Conservation (phyloP, 2,797 vertebrate species). For the Tragopan temminckii region DNA sequence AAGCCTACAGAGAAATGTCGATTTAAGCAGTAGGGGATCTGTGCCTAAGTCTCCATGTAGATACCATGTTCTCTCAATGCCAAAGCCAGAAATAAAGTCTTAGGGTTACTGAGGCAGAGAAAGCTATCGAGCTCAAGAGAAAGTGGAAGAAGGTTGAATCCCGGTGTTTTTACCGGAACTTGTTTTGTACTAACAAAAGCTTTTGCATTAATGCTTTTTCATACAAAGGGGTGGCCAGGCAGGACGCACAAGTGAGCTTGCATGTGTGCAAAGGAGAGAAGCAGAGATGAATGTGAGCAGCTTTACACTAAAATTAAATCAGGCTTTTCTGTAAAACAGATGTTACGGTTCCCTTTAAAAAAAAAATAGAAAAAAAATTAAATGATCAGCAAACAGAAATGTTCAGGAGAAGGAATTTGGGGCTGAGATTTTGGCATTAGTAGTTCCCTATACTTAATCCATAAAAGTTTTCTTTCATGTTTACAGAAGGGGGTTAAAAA, state of each 20-base stretch:
- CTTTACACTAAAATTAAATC: conserved; percentile 56
- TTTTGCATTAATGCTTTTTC: conserved; percentile 35
- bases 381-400: conserved; percentile 53
- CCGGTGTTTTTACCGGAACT: conserved; percentile 61
- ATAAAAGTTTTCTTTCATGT: conserved; percentile 78
- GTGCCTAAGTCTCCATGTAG: not conserved
- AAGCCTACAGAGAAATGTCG: conserved; percentile 7
- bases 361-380: conserved; percentile 34
- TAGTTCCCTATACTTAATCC: conserved; percentile 56
- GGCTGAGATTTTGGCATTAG: conserved; percentile 48
- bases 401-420: conserved; percentile 45
- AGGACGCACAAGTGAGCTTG: accelerated
- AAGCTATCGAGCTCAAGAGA: conserved; percentile 32
- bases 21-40: conserved; percentile 27
- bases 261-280: not conserved
- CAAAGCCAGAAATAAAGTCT: conserved; percentile 43
- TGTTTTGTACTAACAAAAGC: conserved; percentile 34
- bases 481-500: conserved; percentile 69
- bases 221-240: conserved; percentile 8
- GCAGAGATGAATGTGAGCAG: not conserved
- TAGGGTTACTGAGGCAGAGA: conserved; percentile 24
- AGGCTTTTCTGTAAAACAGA: conserved; percentile 72
- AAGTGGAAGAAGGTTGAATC: conserved; percentile 44
- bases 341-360: conserved; percentile 42
- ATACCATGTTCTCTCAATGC: not conserved